phyloP scores from a whole-genome alignment of 2,888 invertebrate genomes.

The Unio pictorum region DNA sequence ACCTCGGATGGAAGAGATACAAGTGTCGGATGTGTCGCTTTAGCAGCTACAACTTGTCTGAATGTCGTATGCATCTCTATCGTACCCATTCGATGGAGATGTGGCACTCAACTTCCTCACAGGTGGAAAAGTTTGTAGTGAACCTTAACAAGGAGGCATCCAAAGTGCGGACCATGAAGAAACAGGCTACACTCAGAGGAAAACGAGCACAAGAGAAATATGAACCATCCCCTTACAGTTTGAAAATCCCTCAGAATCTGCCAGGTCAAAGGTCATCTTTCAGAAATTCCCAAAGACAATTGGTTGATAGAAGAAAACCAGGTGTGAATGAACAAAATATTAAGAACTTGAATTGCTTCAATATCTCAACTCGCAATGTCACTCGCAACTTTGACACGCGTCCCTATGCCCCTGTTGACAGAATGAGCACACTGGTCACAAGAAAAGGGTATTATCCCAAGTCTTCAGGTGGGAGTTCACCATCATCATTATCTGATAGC shows the following conservation, averaged over 20 bases:
- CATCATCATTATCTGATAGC: too few species aligned
- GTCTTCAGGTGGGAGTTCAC: neutral
- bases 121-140: slow-evolving; percentile 32
- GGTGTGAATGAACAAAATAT: slow-evolving; percentile 5
- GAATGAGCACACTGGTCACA: slow-evolving; percentile 19
- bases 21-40: slow-evolving; percentile 83
- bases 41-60: slow-evolving; percentile 55
- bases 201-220: slow-evolving; percentile 8
- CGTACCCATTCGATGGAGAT: slow-evolving; percentile 36
- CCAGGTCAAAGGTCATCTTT: neutral
- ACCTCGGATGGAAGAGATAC: slow-evolving; percentile 82
- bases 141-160: slow-evolving; percentile 57
- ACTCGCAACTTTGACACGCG: slow-evolving; percentile 40
- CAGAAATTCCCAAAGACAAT: neutral
- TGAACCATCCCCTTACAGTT: too few species aligned
- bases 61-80: slow-evolving; percentile 56
- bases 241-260: too few species aligned
- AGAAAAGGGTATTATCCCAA: slow-evolving; percentile 28
- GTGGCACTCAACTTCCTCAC: neutral
- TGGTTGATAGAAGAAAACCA: slow-evolving; percentile 6
- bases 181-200: slow-evolving; percentile 34
- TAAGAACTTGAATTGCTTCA: slow-evolving; percentile 15
- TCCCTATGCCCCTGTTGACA: slow-evolving; percentile 25
- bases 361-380: slow-evolving; percentile 48
- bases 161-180: slow-evolving; percentile 36